Percentiles rank a stretch among this genome's conserved stretches.
Evolutionary conservation across 1,140 invertebrate species (phyloP).

Genomic region (Lycorma delicatula): DNA sequence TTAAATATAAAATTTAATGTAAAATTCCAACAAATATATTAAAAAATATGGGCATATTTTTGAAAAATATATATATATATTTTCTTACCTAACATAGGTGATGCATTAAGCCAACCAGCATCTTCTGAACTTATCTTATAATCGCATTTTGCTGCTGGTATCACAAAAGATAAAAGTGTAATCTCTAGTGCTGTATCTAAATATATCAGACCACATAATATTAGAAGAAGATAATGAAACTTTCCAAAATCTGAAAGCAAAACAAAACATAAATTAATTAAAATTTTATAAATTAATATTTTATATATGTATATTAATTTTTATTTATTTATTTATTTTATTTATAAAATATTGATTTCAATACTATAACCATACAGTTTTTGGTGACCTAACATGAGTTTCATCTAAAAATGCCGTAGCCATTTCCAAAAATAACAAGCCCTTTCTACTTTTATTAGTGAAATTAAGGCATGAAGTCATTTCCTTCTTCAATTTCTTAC

Average conservation of each 20-base stretch:
- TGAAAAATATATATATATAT: background rate
- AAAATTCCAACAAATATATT: background rate
- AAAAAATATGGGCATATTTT: background rate
- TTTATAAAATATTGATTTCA: no score
- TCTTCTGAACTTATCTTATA: slow-evolving; percentile 62
- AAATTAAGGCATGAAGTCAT: no score
- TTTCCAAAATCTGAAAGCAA: slow-evolving; percentile 65
- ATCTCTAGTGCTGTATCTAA: slow-evolving; percentile 72
- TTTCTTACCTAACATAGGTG: slow-evolving; percentile 61
- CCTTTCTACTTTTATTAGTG: no score
- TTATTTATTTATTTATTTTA: no score
- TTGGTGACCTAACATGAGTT: no score
- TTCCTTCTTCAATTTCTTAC: no score
- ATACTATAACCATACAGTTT: no score
- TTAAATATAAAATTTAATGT: background rate
- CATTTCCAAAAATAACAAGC: no score
- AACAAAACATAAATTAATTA: no score
- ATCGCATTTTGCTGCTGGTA: slow-evolving; percentile 66
- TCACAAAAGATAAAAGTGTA: slow-evolving; percentile 72
- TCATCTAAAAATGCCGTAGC: no score
- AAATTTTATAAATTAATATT: no score
- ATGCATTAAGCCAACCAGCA: slow-evolving; percentile 63
- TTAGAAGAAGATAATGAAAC: slow-evolving; percentile 59
- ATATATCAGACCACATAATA: slow-evolving; percentile 61
- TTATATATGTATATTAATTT: no score